Conservation (phyloP, 1,140 invertebrate genomes). For the Vanessa tameamea region DNA sequence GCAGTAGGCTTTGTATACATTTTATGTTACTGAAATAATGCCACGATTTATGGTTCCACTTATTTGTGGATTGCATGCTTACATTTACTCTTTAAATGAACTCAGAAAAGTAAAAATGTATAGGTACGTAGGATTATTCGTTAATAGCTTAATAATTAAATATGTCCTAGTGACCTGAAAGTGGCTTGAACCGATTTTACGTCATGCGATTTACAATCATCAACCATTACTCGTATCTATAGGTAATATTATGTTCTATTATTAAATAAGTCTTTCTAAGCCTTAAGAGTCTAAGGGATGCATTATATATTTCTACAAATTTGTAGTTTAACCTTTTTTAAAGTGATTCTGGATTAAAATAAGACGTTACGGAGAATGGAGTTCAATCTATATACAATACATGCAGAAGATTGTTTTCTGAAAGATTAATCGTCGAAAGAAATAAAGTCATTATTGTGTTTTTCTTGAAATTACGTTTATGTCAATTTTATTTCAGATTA, state of each 20-base stretch:
- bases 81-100: constrained; percentile 8
- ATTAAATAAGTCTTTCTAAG: not conserved
- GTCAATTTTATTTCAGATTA: no score
- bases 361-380: no score
- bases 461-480: no score
- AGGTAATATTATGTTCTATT: not conserved
- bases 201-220: not conserved
- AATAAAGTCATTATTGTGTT: no score
- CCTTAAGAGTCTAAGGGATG: no score
- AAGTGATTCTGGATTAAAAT: no score
- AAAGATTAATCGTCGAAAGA: no score
- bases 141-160: not conserved
- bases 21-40: constrained; percentile 9
- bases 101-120: not conserved
- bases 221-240: not conserved
- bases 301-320: no score
- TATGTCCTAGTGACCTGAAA: constrained; percentile 10
- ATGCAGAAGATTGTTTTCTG: no score
- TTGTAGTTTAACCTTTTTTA: no score
- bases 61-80: constrained; percentile 21
- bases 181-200: not conserved
- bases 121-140: not conserved
- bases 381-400: no score
- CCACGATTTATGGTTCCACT: not conserved
- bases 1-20: constrained; percentile 10